A percentile compares a stretch with the other conserved stretches of the same genome.
Evolutionary conservation across 2,797 vertebrate genomes (phyloP).

Genomic region (Scolopax rusticola): DNA sequence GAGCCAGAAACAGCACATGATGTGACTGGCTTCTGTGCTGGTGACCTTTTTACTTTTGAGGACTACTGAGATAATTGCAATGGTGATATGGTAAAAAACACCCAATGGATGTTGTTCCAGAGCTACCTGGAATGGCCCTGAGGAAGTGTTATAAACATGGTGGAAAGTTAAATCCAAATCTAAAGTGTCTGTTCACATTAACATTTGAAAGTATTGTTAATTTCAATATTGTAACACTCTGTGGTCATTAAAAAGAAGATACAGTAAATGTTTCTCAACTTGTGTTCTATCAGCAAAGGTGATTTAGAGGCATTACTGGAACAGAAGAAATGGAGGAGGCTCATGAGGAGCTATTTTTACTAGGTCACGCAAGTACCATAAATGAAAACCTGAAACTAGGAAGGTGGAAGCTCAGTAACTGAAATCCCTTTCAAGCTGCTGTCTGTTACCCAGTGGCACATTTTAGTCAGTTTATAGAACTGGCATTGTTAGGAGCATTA

Average conservation of each 20-base stretch:
- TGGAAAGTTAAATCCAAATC: background rate
- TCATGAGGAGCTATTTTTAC: background rate
- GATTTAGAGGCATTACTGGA: background rate
- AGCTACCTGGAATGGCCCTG: background rate
- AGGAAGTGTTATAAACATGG: background rate
- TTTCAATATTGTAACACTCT: background rate
- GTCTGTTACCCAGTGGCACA: background rate
- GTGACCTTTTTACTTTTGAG: background rate
- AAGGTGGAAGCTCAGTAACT: background rate
- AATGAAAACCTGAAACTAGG: background rate
- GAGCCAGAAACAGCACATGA: background rate
- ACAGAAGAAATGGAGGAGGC: background rate
- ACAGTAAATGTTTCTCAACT: background rate
- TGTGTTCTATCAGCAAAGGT: background rate
- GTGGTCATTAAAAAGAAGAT: background rate
- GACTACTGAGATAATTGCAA: background rate
- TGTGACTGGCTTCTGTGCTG: background rate
- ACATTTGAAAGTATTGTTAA: background rate
- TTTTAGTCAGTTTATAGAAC: background rate
- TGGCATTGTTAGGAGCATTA: background rate
- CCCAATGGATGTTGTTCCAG: background rate
- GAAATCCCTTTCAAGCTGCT: background rate
- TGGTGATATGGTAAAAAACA: background rate
- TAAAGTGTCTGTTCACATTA: background rate
- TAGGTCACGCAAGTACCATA: background rate